Base-by-base conservation (phyloP, 2,888 invertebrate species). In the Cordilura impudica region DNA sequence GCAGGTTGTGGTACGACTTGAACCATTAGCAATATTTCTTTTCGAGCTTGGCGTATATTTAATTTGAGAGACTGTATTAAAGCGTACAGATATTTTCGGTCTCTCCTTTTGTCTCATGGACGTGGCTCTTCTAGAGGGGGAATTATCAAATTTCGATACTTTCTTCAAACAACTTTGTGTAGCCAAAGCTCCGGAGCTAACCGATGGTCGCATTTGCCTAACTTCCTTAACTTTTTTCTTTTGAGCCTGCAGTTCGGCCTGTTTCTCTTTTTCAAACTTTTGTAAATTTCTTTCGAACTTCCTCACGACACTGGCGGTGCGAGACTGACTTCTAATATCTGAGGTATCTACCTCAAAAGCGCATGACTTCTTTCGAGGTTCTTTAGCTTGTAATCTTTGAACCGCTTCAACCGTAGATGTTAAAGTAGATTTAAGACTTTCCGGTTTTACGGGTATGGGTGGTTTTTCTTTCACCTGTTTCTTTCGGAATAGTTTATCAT, bases 101-200 rank as follows among this genome's bases (percentile, higher is more conserved):
- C 88, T 86, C 51, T 91, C 91, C 77, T 91, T 92, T 35, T 92
- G 90, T 83, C 93, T 91, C 53, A 92, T 91, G 18, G 94, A 94
- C 3, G 93, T 93, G 7, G 94, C 93, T 45, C 94, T 90, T 63
- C 94, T 92, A 0, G 93, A 92, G 0, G 94, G 94, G 86, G 94
- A 83, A 39, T 83, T 85, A 53, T 87, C 87, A 58, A 87, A 87
- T 23, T 88, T 89, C 2, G 89, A 89, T 12, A 88, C 86, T 47
- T 89, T 89, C 74, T 88, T 88, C 6, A 88, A 84, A 71, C 88
- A 88, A 61, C 88, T 89, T 60, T 87, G 87, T 1, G 85, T 84
- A 19, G 89, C 87, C 19, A 88, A 78, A 0, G 88, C 88, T 10
- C 88, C 89, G 43, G 88, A 88, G 69, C 89, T 89, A 12, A 86